A percentile compares a stretch with the other conserved stretches of the same genome.
Evolutionary conservation across 2,888 invertebrate genomes (phyloP).

Genomic region (Monopis laevigella): DNA sequence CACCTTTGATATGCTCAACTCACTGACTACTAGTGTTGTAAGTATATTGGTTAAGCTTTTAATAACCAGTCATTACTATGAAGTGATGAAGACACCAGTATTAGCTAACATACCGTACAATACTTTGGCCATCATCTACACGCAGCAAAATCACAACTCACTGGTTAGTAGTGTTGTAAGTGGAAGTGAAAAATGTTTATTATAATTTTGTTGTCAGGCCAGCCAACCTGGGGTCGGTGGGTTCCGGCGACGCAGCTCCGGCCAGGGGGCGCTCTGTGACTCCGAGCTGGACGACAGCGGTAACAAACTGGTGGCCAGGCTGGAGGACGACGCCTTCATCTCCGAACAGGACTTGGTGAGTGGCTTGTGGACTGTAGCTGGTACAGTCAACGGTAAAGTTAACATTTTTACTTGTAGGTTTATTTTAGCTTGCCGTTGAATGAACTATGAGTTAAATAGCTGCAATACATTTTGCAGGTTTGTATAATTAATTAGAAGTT

Average conservation of each 20-base stretch:
- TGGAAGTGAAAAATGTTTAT: no score
- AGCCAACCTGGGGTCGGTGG: constrained; percentile 49
- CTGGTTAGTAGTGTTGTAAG: background rate
- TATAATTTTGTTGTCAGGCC: no score
- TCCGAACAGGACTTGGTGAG: constrained; percentile 61
- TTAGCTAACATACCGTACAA: background rate
- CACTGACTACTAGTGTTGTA: constrained; percentile 59
- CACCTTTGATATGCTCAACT: constrained; percentile 64
- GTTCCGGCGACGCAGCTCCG: constrained; percentile 52
- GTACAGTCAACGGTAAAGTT: no score
- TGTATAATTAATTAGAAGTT: no score
- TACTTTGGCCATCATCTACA: background rate
- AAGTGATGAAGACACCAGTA: background rate
- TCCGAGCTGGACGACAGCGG: constrained; percentile 60
- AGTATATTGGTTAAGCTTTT: constrained; percentile 23
- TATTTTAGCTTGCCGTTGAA: no score
- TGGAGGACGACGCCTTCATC: constrained; percentile 62
- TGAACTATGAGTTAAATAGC: no score
- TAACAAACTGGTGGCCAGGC: constrained; percentile 56
- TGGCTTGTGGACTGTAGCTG: no score
- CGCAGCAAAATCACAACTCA: background rate
- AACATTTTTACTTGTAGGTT: no score
- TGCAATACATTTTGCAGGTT: no score
- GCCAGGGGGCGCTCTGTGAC: constrained; percentile 51
- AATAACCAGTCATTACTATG: background rate